These are phyloP conservation scores for Rhagoletis zephyria DNA, from an alignment of 1,140 invertebrate genomes.

Conservation along the genomic window DNA sequence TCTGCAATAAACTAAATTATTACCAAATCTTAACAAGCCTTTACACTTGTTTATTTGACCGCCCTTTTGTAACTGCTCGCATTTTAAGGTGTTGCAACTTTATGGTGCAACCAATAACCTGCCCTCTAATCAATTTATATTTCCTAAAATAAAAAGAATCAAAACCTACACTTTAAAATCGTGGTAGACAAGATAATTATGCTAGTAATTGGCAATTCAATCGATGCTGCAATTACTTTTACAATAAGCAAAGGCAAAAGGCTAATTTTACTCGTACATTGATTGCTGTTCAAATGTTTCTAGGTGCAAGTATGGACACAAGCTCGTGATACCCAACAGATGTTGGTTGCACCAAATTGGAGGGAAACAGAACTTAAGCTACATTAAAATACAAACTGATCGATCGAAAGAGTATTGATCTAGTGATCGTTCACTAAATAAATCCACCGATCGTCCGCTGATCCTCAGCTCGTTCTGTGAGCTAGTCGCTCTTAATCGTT, in stretches of 20 bases:
- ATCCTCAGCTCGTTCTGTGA: background rate
- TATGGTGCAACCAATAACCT: background rate
- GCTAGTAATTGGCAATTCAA: slow-evolving; percentile 29
- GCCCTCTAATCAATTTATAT: slow-evolving; percentile 2
- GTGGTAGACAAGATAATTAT: slow-evolving; percentile 34
- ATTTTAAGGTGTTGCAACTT: slow-evolving; percentile 8
- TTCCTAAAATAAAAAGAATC: background rate
- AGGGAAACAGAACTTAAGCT: background rate
- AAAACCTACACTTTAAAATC: background rate
- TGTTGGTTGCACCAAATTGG: background rate
- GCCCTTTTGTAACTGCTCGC: background rate
- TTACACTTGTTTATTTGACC: slow-evolving; percentile 14
- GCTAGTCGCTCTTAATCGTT: background rate
- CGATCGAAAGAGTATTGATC: background rate
- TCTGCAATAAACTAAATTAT: background rate
- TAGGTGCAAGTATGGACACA: background rate
- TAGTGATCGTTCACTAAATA: background rate
- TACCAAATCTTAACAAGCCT: background rate
- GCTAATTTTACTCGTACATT: background rate
- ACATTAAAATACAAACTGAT: background rate
- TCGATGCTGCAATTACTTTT: slow-evolving; percentile 45
- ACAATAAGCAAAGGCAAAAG: background rate
- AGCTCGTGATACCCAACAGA: background rate
- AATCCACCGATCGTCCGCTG: background rate
- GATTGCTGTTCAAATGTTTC: slow-evolving; percentile 24